Evolutionary conservation across 1,140 invertebrate species (phyloP).

Genomic region (Eumeta japonica): DNA sequence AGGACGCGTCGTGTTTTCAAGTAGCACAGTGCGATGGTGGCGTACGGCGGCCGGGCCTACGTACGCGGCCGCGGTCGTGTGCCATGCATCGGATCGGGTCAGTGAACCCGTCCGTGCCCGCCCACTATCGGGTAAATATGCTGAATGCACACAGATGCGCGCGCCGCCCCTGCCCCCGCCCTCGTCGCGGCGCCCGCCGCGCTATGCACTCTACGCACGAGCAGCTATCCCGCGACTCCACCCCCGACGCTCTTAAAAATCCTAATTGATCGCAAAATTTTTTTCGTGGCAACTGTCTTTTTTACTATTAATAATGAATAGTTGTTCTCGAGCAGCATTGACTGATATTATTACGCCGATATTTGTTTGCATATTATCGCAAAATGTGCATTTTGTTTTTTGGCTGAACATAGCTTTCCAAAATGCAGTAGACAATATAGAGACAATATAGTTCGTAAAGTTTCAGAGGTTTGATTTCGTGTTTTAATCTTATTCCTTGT

Average conservation of each 20-base stretch:
- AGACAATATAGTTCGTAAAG: too few relatives aligned
- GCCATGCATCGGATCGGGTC: constrained; percentile 56
- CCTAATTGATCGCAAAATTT: constrained; percentile 57
- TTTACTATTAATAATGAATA: constrained; percentile 55
- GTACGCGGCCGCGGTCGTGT: constrained; percentile 47
- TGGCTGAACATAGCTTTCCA: too few relatives aligned
- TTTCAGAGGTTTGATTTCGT: too few relatives aligned
- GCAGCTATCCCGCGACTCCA: constrained; percentile 16
- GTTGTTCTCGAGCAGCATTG: constrained; percentile 44
- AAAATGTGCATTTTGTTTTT: too few relatives aligned
- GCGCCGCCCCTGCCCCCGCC: constrained; percentile 37
- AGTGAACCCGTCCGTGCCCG: constrained; percentile 52
- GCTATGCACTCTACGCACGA: constrained; percentile 34
- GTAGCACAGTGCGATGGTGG: constrained; percentile 46
- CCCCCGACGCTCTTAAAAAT: constrained; percentile 28
- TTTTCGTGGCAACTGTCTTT: constrained; percentile 57
- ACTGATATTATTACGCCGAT: too few relatives aligned
- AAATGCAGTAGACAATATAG: too few relatives aligned
- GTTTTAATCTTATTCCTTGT: too few relatives aligned
- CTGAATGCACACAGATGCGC: constrained; percentile 57
- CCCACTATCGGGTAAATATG: constrained; percentile 57
- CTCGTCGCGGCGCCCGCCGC: constrained; percentile 48
- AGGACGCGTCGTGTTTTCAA: too few relatives aligned
- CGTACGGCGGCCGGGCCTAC: constrained; percentile 45
- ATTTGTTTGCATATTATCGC: too few relatives aligned